These are phyloP conservation scores for Cheilinus undulatus DNA, from an alignment of 2,113 vertebrate genomes.

Conservation along the genomic window DNA sequence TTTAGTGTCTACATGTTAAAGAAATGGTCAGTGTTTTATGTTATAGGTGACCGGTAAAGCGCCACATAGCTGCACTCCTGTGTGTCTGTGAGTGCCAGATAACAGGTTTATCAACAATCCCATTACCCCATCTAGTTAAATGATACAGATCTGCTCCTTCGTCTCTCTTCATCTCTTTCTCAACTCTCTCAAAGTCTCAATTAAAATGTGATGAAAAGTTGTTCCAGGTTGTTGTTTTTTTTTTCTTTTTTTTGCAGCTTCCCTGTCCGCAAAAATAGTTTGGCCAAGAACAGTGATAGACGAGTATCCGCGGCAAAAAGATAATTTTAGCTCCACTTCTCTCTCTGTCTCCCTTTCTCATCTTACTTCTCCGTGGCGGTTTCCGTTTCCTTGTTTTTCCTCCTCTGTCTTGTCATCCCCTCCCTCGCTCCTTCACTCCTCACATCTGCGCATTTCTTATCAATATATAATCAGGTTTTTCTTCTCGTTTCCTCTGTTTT, in stretches of 20 bases:
- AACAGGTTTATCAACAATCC: slow-evolving; percentile 70
- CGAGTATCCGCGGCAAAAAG: slow-evolving; percentile 15
- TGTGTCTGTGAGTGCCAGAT: slow-evolving; percentile 66
- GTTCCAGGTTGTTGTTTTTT: slow-evolving; percentile 20
- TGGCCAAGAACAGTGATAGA: slow-evolving; percentile 30
- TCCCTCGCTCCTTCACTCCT: slow-evolving; percentile 3
- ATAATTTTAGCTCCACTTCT: slow-evolving; percentile 32
- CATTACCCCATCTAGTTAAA: slow-evolving; percentile 68
- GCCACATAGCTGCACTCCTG: slow-evolving; percentile 23
- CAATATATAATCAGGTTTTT: slow-evolving; percentile 59
- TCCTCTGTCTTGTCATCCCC: slow-evolving; percentile 11
- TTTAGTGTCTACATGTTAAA: slow-evolving; percentile 18
- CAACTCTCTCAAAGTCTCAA: slow-evolving; percentile 23
- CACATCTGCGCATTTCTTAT: slow-evolving; percentile 34
- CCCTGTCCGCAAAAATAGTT: slow-evolving; percentile 20
- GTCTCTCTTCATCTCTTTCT: neutral
- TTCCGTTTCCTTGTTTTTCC: slow-evolving; percentile 17
- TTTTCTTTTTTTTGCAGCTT: slow-evolving; percentile 14
- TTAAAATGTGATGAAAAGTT: slow-evolving; percentile 18
- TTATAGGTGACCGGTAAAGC: slow-evolving; percentile 54
- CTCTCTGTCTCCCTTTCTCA: slow-evolving; percentile 14
- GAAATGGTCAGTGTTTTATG: slow-evolving; percentile 45
- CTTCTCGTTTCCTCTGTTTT: slow-evolving; percentile 17
- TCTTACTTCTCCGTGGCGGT: slow-evolving; percentile 28
- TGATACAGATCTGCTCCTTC: slow-evolving; percentile 66